Conservation (phyloP, 2,797 vertebrate species). For the Vipera ursinii region DNA sequence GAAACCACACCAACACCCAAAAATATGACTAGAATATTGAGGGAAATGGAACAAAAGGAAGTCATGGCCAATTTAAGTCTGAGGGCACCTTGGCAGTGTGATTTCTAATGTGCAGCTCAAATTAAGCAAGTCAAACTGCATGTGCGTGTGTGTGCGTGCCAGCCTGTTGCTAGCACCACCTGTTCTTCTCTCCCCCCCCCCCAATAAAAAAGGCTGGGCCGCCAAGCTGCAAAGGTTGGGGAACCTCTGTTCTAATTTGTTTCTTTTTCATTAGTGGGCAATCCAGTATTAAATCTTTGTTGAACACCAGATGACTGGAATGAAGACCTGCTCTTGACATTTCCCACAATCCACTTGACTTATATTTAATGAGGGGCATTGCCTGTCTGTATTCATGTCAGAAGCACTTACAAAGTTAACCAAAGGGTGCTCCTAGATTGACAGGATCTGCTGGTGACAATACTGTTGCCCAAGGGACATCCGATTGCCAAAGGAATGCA, state of each 20-base stretch:
- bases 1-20: not conserved
- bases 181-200: too few species aligned
- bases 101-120: not conserved
- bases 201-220: too few species aligned
- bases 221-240: too few species aligned
- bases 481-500: too few species aligned
- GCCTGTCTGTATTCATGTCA: too few species aligned
- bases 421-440: too few species aligned
- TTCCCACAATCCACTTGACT: not conserved
- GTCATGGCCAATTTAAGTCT: not conserved
- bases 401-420: too few species aligned
- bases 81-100: not conserved
- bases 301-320: not conserved
- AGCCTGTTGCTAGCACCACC: fast-evolving
- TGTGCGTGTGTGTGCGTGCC: too few species aligned
- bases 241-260: not conserved
- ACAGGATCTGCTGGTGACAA: too few species aligned
- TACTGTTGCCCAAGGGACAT: too few species aligned
- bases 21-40: not conserved
- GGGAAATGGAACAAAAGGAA: not conserved
- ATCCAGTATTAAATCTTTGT: not conserved
- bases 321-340: not conserved
- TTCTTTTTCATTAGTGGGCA: not conserved
- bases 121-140: too few species aligned
- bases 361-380: not conserved